Evolutionary conservation across 2,797 vertebrate species (phyloP).

Genomic region (Geotrypetes seraphini): DNA sequence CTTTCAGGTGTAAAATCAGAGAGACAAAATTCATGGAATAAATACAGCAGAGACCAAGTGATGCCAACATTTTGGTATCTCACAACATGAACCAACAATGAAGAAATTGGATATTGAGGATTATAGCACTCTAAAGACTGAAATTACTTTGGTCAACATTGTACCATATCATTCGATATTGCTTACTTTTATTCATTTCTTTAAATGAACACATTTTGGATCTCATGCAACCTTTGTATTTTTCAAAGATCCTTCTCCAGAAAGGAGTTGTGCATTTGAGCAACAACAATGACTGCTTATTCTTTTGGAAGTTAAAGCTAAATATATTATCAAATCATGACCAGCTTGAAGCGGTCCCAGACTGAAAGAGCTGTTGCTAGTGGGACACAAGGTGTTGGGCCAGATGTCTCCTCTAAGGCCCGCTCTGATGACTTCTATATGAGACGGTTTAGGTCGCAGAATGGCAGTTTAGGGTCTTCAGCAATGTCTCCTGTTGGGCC

Average conservation of each 20-base stretch:
- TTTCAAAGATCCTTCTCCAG: constrained; percentile 55
- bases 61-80: constrained; percentile 21
- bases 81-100: constrained; percentile 36
- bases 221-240: constrained; percentile 46
- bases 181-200: constrained; percentile 2
- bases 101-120: constrained; percentile 18
- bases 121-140: constrained; percentile 26
- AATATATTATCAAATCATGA: constrained; percentile 68
- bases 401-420: constrained; percentile 67
- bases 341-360: constrained; percentile 82
- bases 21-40: constrained; percentile 4
- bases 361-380: constrained; percentile 76
- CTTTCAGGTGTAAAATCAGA: constrained; percentile 28
- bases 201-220: constrained; percentile 45
- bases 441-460: constrained; percentile 77
- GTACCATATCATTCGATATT: constrained; percentile 17
- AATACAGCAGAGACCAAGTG: neutral
- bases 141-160: constrained; percentile 16
- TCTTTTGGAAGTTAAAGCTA: constrained; percentile 53
- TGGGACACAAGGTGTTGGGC: constrained; percentile 37
- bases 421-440: constrained; percentile 89
- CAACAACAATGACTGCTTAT: constrained; percentile 45
- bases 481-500: constrained; percentile 61
- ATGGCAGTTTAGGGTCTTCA: constrained; percentile 69
- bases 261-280: constrained; percentile 45